phyloP scores from a whole-genome alignment of 2,888 invertebrate genomes.

The Euclidia mi region DNA sequence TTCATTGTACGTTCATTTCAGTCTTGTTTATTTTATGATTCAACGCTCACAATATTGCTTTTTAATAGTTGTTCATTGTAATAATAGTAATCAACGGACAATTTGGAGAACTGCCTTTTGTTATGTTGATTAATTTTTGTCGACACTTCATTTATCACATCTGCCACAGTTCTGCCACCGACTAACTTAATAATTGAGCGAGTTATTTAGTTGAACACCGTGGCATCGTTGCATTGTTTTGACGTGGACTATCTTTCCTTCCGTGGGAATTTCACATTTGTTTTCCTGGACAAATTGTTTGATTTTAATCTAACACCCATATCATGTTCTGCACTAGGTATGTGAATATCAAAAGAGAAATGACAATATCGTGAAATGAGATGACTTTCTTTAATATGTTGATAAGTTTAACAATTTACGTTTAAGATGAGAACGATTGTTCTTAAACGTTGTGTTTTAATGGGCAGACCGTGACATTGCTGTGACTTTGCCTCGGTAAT shows the following conservation, averaged over 20 bases:
- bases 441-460: no score
- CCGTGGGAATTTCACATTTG: slow-evolving; percentile 44
- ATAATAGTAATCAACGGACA: slow-evolving; percentile 31
- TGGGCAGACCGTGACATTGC: slow-evolving; percentile 48
- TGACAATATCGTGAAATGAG: slow-evolving; percentile 29
- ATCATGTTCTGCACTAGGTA: slow-evolving; percentile 33
- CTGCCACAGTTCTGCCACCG: slow-evolving; percentile 35
- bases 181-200: slow-evolving; percentile 16
- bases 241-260: slow-evolving; percentile 24
- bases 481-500: slow-evolving; percentile 53
- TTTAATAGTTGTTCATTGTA: slow-evolving; percentile 27
- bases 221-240: slow-evolving; percentile 30
- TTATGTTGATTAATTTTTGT: slow-evolving; percentile 54
- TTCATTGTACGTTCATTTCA: slow-evolving; percentile 16
- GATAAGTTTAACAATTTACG: slow-evolving; percentile 29
- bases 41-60: slow-evolving; percentile 24
- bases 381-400: slow-evolving; percentile 45
- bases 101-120: slow-evolving; percentile 52
- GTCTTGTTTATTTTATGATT: slow-evolving; percentile 35
- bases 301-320: slow-evolving; percentile 39
- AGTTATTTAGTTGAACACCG: slow-evolving; percentile 26
- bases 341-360: no score
- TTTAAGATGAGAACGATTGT: background rate
- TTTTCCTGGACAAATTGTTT: slow-evolving; percentile 45
- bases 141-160: slow-evolving; percentile 51